Conservation (phyloP, 2,888 invertebrate species). For the Aphidoletes aphidimyza region DNA sequence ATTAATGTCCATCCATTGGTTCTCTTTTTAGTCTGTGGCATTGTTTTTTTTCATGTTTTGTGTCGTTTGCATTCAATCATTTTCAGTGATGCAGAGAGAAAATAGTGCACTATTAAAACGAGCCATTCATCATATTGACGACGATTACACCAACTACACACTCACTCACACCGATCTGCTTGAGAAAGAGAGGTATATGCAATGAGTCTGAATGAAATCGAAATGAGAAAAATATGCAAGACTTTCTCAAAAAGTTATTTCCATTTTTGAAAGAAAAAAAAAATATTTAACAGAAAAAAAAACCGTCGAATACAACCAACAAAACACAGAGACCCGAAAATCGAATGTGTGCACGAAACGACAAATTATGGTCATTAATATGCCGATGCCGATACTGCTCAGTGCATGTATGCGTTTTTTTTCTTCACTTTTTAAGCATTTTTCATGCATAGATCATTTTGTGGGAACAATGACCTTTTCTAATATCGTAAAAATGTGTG, state of each 20-base stretch:
- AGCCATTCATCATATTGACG: no score
- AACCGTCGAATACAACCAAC: no score
- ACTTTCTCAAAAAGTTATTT: slow-evolving; percentile 15
- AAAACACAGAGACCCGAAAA: background rate
- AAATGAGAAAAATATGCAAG: background rate
- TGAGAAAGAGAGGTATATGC: background rate
- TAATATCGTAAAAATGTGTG: no score
- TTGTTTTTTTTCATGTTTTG: no score
- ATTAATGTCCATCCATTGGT: slow-evolving; percentile 18
- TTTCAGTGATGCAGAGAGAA: no score
- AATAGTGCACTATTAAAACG: no score
- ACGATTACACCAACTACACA: no score
- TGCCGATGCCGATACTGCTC: background rate
- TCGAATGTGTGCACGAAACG: background rate
- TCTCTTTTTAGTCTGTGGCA: background rate
- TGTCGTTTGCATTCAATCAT: no score
- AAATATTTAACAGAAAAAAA: no score
- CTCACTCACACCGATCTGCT: no score
- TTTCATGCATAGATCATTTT: background rate
- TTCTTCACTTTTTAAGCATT: background rate
- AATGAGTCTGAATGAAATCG: slow-evolving; percentile 27
- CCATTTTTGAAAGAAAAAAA: background rate
- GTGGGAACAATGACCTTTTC: background rate
- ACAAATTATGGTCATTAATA: background rate
- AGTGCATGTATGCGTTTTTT: no score